phyloP scores from a whole-genome alignment of 2,888 invertebrate genomes.

The Anoplius nigerrimus region DNA sequence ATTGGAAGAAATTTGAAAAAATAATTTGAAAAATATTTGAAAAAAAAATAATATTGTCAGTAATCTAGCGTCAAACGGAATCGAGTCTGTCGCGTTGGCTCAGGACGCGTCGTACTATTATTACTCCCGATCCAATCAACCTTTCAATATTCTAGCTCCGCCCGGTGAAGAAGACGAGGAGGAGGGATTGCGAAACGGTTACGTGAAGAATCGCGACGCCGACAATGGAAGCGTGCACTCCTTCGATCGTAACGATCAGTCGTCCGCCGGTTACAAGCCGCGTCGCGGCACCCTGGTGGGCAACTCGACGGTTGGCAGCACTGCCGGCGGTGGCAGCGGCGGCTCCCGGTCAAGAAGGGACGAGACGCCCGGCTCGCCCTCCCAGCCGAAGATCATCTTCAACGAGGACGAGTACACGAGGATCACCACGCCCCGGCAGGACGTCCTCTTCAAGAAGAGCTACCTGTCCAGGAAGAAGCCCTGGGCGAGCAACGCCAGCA shows the following conservation, averaged over 20 bases:
- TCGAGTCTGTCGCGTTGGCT: too few relatives aligned
- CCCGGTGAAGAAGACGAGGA: slow-evolving; percentile 72
- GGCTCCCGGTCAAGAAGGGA: slow-evolving; percentile 53
- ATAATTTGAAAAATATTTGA: too few relatives aligned
- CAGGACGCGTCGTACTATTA: too few relatives aligned
- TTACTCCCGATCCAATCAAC: too few relatives aligned
- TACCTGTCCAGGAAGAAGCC: slow-evolving; percentile 79
- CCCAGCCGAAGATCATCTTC: slow-evolving; percentile 77
- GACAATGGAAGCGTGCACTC: slow-evolving; percentile 44
- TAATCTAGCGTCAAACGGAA: too few relatives aligned
- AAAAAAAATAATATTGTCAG: background rate
- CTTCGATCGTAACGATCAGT: slow-evolving; percentile 50
- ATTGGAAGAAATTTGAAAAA: too few relatives aligned
- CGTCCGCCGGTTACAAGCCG: slow-evolving; percentile 52
- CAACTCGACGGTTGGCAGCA: slow-evolving; percentile 39
- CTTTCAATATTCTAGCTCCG: slow-evolving; percentile 60
- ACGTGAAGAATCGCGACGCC: slow-evolving; percentile 61
- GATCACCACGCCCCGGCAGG: slow-evolving; percentile 83
- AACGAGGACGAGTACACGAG: slow-evolving; percentile 83
- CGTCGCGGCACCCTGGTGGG: slow-evolving; percentile 56
- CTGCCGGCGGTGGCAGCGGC: slow-evolving; percentile 59
- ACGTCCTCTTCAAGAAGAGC: slow-evolving; percentile 83
- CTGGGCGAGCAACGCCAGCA: slow-evolving; percentile 68
- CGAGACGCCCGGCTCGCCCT: slow-evolving; percentile 60
- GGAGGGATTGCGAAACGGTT: slow-evolving; percentile 65